These are phyloP conservation scores for Platyscapa corneri DNA, from an alignment of 1,140 invertebrate species.

Conservation along the genomic window DNA sequence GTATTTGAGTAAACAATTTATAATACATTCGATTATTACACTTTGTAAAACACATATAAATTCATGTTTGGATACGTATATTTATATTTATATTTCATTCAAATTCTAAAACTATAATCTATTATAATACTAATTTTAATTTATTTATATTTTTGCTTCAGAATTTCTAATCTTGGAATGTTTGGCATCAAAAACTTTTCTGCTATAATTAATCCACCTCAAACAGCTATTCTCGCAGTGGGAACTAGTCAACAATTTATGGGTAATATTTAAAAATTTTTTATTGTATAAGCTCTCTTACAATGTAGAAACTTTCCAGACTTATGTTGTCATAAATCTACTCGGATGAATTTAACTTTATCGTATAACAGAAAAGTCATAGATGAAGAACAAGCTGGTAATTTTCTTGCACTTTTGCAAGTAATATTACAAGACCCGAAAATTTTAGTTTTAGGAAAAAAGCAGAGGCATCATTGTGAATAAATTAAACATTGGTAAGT, in stretches of 20 bases:
- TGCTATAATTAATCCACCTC: conserved; percentile 80
- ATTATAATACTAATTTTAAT: background rate
- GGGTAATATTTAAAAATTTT: conserved; percentile 54
- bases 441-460: conserved; percentile 62
- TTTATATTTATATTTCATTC: too few relatives aligned
- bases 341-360: conserved; percentile 77
- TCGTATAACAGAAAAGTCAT: conserved; percentile 82
- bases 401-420: conserved; percentile 79
- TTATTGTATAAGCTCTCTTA: background rate
- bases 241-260: conserved; percentile 74
- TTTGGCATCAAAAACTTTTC: conserved; percentile 91
- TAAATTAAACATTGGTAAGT: conserved; percentile 52
- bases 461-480: conserved; percentile 61
- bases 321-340: conserved; percentile 57
- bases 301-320: conserved; percentile 56
- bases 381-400: conserved; percentile 79
- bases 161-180: conserved; percentile 98
- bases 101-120: too few relatives aligned
- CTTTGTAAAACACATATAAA: too few relatives aligned
- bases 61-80: too few relatives aligned
- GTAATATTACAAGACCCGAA: conserved; percentile 77
- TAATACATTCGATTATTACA: too few relatives aligned
- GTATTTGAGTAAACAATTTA: too few relatives aligned
- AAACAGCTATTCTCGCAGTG: conserved; percentile 83
- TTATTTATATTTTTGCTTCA: conserved; percentile 59